These are phyloP conservation scores for Mus spretus DNA, from an alignment of 2,797 vertebrate species.

Conservation along the genomic window DNA sequence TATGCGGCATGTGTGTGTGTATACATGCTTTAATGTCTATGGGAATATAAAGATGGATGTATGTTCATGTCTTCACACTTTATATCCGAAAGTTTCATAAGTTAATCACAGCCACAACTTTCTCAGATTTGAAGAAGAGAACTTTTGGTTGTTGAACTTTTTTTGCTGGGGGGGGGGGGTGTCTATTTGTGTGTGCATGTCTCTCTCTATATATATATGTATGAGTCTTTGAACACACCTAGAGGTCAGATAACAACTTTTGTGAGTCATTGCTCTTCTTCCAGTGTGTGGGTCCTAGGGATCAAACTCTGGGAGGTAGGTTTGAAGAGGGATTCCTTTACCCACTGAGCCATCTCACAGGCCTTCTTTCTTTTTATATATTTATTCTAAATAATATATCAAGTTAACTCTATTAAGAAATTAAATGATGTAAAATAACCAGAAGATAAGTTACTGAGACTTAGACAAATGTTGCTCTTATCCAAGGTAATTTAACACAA, in stretches of 20 bases:
- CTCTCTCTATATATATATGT: neutral
- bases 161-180: neutral
- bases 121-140: neutral
- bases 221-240: neutral
- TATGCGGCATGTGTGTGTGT: neutral
- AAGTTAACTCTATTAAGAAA: conserved; percentile 37
- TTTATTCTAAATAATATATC: neutral
- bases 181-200: neutral
- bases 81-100: neutral
- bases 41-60: neutral
- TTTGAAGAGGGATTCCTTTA: neutral
- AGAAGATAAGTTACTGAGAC: conserved; percentile 3
- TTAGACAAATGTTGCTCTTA: neutral
- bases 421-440: conserved; percentile 1
- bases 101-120: neutral
- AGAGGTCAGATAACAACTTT: neutral
- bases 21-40: neutral
- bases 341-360: neutral
- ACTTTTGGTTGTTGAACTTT: neutral
- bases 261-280: neutral
- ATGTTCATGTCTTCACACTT: neutral
- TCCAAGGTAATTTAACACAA: neutral
- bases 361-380: neutral
- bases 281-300: neutral
- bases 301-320: neutral